Base-by-base conservation (phyloP, 2,888 invertebrate species). In the Eumerus sabulonum region DNA sequence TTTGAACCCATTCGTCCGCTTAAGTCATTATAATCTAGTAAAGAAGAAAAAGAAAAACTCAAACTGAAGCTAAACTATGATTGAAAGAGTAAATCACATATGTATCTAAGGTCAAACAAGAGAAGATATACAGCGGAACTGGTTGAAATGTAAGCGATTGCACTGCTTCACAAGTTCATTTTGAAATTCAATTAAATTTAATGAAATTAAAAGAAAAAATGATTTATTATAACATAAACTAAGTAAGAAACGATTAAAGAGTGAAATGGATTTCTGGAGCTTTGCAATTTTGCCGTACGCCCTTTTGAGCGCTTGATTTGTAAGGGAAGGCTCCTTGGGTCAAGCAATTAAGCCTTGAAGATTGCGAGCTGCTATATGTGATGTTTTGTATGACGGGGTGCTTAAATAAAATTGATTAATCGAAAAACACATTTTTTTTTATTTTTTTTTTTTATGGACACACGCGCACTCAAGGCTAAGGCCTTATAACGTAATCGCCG, bases 141-240 rank as follows among this genome's bases (percentile, higher is more conserved):
- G 35, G 9, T n/a, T 63, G 35, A 38, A 48, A 51, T 36, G 44
- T 54, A 17, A 27, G 7, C 2, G 27, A 48, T 83, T 83, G 82
- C 81, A 82, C 66, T 82, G 82, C 82, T 79, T 83, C 82, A 83
- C 76, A 83, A 76, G 63, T 57, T 76, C 82, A 81, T 83, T 83
- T 83, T 62, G n/a, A 12, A 19, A 17, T n/a, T n/a, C n/a, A n/a
- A n/a, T n/a, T n/a, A 19, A 45, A 40, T 36, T 51, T 45, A 16
- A 36, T 36, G 11, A 40, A 40, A 40, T 27, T 27, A 40, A 40
- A 40, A 40, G n/a, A n/a, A 40, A 40, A 40, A 40, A 3, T n/a
- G n/a, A 40, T 38, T 48, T 38, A 67, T 40, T 40, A 5, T 36
- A 27, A 27, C 2, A 27, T 27, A 27, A 27, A 27, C 7, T 27